Evolutionary conservation across 2,888 invertebrate genomes (phyloP).

Genomic region (Cephus runcator): DNA sequence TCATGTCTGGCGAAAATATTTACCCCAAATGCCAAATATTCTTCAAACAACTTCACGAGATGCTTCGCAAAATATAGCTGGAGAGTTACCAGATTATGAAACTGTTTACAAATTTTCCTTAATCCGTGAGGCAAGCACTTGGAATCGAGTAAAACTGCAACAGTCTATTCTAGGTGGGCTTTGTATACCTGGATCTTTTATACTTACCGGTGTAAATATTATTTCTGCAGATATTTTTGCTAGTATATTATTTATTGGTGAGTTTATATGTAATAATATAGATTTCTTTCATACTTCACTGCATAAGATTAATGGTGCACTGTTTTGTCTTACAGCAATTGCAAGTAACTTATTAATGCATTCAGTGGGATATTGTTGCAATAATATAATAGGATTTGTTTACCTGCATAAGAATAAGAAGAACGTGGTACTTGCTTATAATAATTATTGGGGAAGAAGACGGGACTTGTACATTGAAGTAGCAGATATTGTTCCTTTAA

Average conservation of each 20-base stretch:
- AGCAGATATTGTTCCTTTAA: constrained; percentile 25
- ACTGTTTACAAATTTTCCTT: constrained; percentile 35
- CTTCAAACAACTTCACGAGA: not conserved
- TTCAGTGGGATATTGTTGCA: constrained; percentile 23
- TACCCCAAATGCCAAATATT: not conserved
- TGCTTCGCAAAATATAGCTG: not conserved
- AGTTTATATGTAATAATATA: not conserved
- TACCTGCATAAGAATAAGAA: constrained; percentile 33
- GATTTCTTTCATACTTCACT: not conserved
- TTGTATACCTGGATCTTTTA: constrained; percentile 9
- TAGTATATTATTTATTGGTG: constrained; percentile 18
- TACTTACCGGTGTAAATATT: not conserved
- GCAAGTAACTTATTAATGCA: constrained; percentile 12
- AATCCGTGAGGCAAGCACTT: constrained; percentile 8
- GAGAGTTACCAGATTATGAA: constrained; percentile 35
- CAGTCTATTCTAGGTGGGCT: constrained; percentile 12
- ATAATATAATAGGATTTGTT: constrained; percentile 39
- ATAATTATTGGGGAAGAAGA: constrained; percentile 42
- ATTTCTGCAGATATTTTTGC: not conserved
- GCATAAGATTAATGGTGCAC: not conserved
- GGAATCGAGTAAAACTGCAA: constrained; percentile 32
- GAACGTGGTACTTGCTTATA: constrained; percentile 36
- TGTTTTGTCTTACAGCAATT: constrained; percentile 25
- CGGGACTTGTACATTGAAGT: constrained; percentile 28
- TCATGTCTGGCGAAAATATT: not conserved